phyloP scores from a whole-genome alignment of 1,140 invertebrate species.

The Drosophila murphyi region DNA sequence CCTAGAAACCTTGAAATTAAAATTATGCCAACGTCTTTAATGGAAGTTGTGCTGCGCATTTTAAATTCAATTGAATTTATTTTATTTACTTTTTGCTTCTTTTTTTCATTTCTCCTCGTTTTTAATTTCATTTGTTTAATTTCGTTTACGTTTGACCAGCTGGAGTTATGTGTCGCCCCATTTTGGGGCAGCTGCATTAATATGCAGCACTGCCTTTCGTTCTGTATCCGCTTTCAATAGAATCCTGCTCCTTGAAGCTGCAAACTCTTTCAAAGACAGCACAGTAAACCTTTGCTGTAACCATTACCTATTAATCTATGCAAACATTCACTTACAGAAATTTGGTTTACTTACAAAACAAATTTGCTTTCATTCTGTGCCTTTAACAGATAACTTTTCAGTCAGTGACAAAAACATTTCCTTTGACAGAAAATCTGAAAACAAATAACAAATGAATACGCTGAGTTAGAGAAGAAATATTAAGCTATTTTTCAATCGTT shows the following conservation, averaged over 20 bases:
- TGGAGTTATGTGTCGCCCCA: background rate
- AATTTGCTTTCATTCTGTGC: no score
- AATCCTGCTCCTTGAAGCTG: background rate
- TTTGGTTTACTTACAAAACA: background rate
- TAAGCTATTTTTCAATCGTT: no score
- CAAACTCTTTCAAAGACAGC: background rate
- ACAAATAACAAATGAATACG: no score
- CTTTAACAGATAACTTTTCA: no score
- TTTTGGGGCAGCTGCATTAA: constrained; percentile 17
- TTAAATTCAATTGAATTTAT: constrained; percentile 31
- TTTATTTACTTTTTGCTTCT: constrained; percentile 22
- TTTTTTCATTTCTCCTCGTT: constrained; percentile 35
- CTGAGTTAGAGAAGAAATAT: no score
- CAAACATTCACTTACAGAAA: background rate
- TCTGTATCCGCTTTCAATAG: background rate
- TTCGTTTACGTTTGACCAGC: constrained; percentile 36
- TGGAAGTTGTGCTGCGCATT: constrained; percentile 71
- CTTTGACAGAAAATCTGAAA: no score
- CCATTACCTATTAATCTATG: no score
- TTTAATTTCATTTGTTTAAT: constrained; percentile 54
- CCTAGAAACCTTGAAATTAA: constrained; percentile 43
- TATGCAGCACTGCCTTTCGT: constrained; percentile 11
- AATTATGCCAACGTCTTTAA: constrained; percentile 77
- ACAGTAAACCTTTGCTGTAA: background rate
- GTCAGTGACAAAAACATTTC: no score